phyloP scores from a whole-genome alignment of 2,113 vertebrate species.

The Lophura nycthemera region DNA sequence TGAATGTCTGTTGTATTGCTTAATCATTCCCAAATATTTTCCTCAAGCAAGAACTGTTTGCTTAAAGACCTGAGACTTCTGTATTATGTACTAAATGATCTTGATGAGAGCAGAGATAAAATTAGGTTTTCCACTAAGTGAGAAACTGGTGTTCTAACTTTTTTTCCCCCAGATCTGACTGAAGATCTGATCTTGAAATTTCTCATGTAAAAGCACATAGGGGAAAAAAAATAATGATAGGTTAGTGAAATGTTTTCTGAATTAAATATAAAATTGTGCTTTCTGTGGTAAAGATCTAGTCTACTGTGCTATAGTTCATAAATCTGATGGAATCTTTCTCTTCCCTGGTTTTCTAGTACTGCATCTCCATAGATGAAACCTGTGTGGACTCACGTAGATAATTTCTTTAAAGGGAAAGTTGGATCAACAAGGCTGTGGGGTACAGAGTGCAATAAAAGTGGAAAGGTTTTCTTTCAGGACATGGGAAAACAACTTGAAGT shows the following conservation, averaged over 20 bases:
- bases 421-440: constrained; percentile 15
- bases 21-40: neutral
- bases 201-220: rapidly evolving
- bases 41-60: neutral
- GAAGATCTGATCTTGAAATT: neutral
- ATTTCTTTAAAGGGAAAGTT: neutral
- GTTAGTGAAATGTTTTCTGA: neutral
- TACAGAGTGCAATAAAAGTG: constrained; percentile 42
- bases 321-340: neutral
- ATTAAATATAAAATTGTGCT: neutral
- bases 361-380: neutral
- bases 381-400: neutral
- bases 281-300: neutral
- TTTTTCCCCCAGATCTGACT: neutral
- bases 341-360: neutral
- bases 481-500: constrained; percentile 8
- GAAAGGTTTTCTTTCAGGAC: constrained; percentile 34
- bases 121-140: neutral
- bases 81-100: neutral
- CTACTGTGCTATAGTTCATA: neutral
- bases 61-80: neutral
- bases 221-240: neutral
- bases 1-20: neutral
- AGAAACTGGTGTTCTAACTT: neutral
- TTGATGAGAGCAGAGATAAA: neutral